These are phyloP conservation scores for Silurus asotus DNA, from an alignment of 2,113 vertebrate species.

Conservation along the genomic window DNA sequence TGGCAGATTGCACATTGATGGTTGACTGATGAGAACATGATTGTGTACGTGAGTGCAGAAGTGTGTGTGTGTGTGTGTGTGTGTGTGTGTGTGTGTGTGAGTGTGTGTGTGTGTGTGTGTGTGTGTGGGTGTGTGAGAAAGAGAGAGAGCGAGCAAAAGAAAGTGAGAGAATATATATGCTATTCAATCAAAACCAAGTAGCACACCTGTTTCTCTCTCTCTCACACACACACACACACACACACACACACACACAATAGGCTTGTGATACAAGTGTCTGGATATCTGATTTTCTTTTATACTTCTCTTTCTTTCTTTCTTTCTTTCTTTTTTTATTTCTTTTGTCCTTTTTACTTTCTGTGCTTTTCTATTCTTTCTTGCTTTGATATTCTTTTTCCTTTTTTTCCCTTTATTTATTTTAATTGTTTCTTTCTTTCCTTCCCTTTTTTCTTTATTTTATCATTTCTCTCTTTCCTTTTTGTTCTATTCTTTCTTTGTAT, in stretches of 20 bases:
- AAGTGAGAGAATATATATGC: background rate
- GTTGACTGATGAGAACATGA: background rate
- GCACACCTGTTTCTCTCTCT: background rate
- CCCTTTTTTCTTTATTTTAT: too few relatives aligned
- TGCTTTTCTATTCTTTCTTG: background rate
- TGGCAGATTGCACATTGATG: constrained; percentile 26
- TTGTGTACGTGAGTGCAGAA: background rate
- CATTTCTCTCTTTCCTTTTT: background rate
- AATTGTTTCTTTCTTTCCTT: too few relatives aligned
- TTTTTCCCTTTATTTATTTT: too few relatives aligned
- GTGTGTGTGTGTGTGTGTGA: constrained; percentile 20
- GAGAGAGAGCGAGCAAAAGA: constrained; percentile 1
- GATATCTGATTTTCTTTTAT: too few relatives aligned
- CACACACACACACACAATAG: background rate
- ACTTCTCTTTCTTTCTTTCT: too few relatives aligned
- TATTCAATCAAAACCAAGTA: background rate
- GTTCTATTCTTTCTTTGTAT: background rate
- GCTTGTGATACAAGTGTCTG: too few relatives aligned
- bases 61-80: background rate
- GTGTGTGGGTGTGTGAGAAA: background rate
- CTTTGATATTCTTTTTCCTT: too few relatives aligned
- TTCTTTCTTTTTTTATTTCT: background rate
- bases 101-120: constrained; percentile 10
- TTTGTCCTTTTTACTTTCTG: background rate
- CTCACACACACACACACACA: background rate